Conservation (phyloP, 2,113 vertebrate species). For the Cavia aperea region DNA sequence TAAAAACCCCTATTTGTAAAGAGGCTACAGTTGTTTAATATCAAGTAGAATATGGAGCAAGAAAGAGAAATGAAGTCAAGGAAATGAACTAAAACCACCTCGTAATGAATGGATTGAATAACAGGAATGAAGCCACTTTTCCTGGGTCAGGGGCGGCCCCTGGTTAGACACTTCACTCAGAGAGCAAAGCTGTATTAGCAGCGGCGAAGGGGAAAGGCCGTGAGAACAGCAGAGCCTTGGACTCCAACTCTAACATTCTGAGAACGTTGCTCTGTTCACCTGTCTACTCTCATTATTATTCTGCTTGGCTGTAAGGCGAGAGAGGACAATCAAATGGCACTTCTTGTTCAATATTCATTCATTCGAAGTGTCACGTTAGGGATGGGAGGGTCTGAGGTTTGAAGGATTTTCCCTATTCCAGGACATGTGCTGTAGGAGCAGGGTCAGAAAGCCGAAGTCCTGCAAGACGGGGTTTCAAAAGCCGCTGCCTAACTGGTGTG, state of each 20-base stretch:
- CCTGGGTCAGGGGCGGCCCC: neutral
- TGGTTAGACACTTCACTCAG: neutral
- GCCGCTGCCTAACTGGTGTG: neutral
- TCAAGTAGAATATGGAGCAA: neutral
- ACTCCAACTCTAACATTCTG: neutral
- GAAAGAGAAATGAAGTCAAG: conserved; percentile 38
- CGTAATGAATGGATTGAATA: neutral
- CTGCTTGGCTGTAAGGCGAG: neutral
- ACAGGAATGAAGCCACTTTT: neutral
- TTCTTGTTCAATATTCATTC: neutral
- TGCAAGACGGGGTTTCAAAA: neutral
- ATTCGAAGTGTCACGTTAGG: neutral
- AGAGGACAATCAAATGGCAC: neutral
- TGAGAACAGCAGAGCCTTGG: neutral
- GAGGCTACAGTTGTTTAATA: neutral
- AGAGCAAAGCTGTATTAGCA: neutral
- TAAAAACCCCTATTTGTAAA: neutral
- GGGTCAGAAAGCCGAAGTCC: neutral
- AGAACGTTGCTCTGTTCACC: neutral
- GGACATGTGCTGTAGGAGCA: neutral
- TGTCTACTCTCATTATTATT: neutral
- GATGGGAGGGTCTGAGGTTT: neutral
- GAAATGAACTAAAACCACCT: neutral
- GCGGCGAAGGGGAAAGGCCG: neutral
- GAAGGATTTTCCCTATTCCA: neutral